Base-by-base conservation (phyloP, 2,113 vertebrate genomes). In the Sakesphorus luctuosus region DNA sequence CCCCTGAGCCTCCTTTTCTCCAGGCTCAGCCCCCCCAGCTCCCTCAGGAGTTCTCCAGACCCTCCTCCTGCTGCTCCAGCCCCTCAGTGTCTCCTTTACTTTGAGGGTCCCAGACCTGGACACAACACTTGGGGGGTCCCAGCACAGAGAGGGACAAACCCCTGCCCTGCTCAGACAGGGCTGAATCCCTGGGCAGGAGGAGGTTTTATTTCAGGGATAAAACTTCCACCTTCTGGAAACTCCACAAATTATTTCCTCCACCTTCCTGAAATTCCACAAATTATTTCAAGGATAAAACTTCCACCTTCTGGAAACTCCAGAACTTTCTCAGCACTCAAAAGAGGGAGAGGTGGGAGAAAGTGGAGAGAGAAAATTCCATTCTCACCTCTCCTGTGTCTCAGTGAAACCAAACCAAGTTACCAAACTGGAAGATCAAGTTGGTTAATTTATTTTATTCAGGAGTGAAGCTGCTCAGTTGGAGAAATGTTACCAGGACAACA, bases 321-420 rank as follows among this genome's bases (percentile, higher is more conserved):
- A 68, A 15, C 36, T 14, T 12, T 44, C 47, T 33, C 4, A 17
- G 24, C 7, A 11, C 28, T 53, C 28, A 8, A 6, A 13, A 23
- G 28, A 7, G 12, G 8, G 12, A 11, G 6, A 43, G 40, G 40
- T 52, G 7, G 23, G 25, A 17, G 18, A 19, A 49, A 13, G 9
- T 13, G 35, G 29, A n/a, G 62, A 71, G 35, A 58, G 38, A 47
- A 76, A 69, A 67, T 12, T 3, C 4, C 4, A 56, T 17, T 9
- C 8, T 26, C 14, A 2, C 8, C n/a, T 71, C 43, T 18, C 28
- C 20, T 4, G 5, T 3, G 3, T 9, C 56, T 43, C 9, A 3
- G 13, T 5, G 6, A 74, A 8, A 58, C 10, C 58, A 71, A 5
- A 5, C 20, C 2, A 9, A 65, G 58, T 40, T 47, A 9, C 61